phyloP scores from a whole-genome alignment of 2,113 vertebrate genomes.

The Ophthalmolycus amberensis region DNA sequence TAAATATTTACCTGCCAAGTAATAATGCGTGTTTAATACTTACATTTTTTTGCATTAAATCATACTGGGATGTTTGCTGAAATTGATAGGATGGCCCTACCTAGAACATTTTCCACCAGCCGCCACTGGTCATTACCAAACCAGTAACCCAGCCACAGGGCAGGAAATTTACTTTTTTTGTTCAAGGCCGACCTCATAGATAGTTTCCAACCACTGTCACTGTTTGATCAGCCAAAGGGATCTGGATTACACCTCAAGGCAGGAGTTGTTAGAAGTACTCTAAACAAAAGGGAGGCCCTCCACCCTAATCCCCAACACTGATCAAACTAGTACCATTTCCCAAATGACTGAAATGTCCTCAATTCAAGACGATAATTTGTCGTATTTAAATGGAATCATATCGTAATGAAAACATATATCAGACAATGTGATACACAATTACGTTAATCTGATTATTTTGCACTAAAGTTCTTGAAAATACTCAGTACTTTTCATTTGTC shows the following conservation, averaged over 20 bases:
- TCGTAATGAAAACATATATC: neutral
- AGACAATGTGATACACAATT: neutral
- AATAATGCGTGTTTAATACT: no score
- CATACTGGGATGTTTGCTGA: no score
- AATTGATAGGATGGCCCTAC: no score
- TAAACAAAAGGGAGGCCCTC: neutral
- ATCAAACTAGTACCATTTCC: neutral
- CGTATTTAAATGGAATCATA: neutral
- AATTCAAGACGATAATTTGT: neutral
- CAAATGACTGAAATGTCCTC: neutral
- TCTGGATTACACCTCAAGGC: conserved; percentile 17
- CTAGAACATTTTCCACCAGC: no score
- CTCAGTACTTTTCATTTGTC: neutral
- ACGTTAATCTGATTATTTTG: neutral
- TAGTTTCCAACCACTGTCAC: conserved; percentile 20
- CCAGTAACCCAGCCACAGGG: conserved; percentile 24
- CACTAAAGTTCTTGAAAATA: neutral
- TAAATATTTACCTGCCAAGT: no score
- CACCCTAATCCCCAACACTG: neutral
- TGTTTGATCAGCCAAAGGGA: conserved; percentile 25
- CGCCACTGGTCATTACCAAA: conserved; percentile 23
- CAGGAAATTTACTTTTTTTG: conserved; percentile 51
- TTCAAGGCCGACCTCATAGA: conserved; percentile 21
- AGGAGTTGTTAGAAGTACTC: neutral
- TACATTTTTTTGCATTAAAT: no score